Evolutionary conservation across 2,888 invertebrate species (phyloP).

Genomic region (Xylophagus ater): DNA sequence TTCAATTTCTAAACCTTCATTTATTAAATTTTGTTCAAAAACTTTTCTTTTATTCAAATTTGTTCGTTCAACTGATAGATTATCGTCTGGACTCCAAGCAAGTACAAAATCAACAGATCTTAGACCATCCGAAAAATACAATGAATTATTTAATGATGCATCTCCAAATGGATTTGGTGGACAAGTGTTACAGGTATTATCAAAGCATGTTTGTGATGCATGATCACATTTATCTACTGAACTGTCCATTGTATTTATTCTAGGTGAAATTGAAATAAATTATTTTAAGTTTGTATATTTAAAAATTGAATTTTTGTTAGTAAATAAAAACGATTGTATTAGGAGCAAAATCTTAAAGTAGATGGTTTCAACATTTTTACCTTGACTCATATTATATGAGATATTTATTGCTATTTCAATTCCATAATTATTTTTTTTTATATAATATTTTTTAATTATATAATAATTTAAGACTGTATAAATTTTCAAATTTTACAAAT

Average conservation of each 20-base stretch:
- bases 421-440: too few relatives aligned
- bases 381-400: too few relatives aligned
- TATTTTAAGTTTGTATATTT: too few relatives aligned
- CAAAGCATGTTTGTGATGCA: slow-evolving; percentile 5
- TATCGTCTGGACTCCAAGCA: slow-evolving; percentile 59
- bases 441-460: too few relatives aligned
- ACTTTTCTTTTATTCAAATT: slow-evolving; percentile 43
- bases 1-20: slow-evolving; percentile 66
- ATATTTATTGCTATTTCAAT: too few relatives aligned
- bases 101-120: slow-evolving; percentile 68
- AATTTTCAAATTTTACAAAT: too few relatives aligned
- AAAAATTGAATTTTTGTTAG: not conserved
- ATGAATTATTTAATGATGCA: slow-evolving; percentile 32
- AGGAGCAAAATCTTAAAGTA: too few relatives aligned
- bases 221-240: slow-evolving; percentile 8
- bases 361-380: too few relatives aligned
- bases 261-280: too few relatives aligned
- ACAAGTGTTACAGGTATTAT: slow-evolving; percentile 12
- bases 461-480: too few relatives aligned
- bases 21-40: slow-evolving; percentile 60
- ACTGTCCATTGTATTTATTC: slow-evolving; percentile 8
- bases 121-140: slow-evolving; percentile 58
- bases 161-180: slow-evolving; percentile 16
- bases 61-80: slow-evolving; percentile 36
- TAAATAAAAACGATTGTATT: not conserved